phyloP scores from a whole-genome alignment of 2,888 invertebrate species.

The Prosapia bicincta region DNA sequence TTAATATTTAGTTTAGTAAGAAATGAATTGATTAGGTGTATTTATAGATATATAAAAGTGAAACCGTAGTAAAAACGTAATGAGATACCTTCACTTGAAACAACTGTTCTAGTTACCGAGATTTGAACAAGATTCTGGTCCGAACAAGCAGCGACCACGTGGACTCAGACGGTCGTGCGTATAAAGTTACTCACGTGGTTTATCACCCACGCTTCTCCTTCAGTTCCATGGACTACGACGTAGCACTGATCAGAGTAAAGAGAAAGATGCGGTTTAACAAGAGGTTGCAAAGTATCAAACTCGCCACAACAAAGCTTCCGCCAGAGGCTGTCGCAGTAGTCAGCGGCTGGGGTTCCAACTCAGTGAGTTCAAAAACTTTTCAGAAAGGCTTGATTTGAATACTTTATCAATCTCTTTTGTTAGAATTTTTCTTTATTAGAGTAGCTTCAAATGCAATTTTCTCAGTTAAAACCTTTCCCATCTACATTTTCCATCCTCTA shows the following conservation, averaged over 20 bases:
- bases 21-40: too few species aligned
- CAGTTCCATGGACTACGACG: slow-evolving; percentile 9
- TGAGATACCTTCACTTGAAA: too few species aligned
- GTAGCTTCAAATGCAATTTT: too few species aligned
- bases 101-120: background rate
- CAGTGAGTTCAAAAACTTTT: too few species aligned
- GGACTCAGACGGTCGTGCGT: background rate
- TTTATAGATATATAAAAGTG: too few species aligned
- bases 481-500: too few species aligned
- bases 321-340: background rate
- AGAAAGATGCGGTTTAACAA: background rate
- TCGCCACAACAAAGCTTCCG: background rate
- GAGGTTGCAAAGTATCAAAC: background rate
- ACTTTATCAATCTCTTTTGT: too few species aligned
- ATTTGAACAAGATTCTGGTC: background rate
- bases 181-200: background rate
- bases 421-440: too few species aligned
- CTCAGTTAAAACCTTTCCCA: too few species aligned
- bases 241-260: slow-evolving; percentile 3
- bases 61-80: too few species aligned
- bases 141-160: background rate
- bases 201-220: slow-evolving; percentile 12
- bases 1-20: too few species aligned
- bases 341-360: slow-evolving; percentile 1
- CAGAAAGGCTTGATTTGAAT: too few species aligned